These are phyloP conservation scores for Molossus alvarezi DNA, from an alignment of 2,797 vertebrate genomes.

Conservation along the genomic window DNA sequence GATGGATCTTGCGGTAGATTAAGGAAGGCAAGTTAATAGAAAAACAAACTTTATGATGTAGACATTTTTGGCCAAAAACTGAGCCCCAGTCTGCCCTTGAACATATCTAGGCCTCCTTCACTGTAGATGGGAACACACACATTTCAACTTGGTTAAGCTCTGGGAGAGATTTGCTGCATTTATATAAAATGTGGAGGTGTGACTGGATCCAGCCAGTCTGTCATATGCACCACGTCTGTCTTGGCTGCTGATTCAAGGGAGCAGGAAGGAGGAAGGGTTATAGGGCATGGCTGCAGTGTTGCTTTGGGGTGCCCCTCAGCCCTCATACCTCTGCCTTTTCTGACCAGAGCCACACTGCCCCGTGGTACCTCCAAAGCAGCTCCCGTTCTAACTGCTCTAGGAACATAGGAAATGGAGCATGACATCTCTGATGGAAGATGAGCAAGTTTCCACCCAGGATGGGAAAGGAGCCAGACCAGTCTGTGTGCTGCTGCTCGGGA, in stretches of 20 bases:
- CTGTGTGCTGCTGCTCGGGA: neutral
- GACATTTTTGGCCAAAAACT: neutral
- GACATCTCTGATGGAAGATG: neutral
- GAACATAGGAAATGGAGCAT: neutral
- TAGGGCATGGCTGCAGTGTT: slow-evolving; percentile 59
- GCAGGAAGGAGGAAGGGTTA: neutral
- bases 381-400: neutral
- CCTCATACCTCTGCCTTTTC: slow-evolving; percentile 41
- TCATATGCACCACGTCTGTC: neutral
- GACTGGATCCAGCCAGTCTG: slow-evolving; percentile 32
- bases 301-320: slow-evolving; percentile 42
- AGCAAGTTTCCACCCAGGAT: neutral
- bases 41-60: neutral
- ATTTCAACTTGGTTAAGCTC: slow-evolving; percentile 53
- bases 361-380: neutral
- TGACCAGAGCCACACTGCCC: slow-evolving; percentile 19
- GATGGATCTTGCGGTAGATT: neutral
- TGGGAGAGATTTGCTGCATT: slow-evolving; percentile 68
- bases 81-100: neutral
- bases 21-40: neutral
- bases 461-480: neutral
- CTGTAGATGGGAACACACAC: neutral
- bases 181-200: neutral
- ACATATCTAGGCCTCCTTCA: neutral
- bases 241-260: slow-evolving; percentile 57